Evolutionary conservation across 2,113 vertebrate species (phyloP), one percentile per base, ranked within the genome.

Genomic region (Dipodomys merriami): DNA sequence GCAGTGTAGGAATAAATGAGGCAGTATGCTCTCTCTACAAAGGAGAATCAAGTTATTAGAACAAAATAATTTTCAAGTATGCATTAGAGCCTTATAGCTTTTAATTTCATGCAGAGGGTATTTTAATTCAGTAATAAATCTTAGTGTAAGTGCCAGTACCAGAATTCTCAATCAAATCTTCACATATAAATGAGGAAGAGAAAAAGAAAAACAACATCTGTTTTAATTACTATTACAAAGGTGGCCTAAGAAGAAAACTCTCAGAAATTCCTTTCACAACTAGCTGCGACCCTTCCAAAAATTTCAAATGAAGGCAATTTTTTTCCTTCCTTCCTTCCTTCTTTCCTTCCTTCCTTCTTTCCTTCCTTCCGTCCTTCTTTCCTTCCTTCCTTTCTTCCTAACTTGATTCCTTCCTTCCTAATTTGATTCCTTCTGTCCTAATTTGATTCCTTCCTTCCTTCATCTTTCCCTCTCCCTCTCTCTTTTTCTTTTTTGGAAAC

Each of bases 61-160:
- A 91, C 23, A 76, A 73, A 94, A 91, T 79, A 93, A 79, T 85
- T 92, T 93, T 87, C 11, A 35, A 71, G 60, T 74, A 49, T 85
- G 62, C 76, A 72, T 83, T 82, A 79, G 39, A 65, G 49, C 30
- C 64, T 93, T 83, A 85, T 94, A 93, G 30, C 22, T 89, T 33
- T 95, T 90, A 94, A 84, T 90, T 91, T 35, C 35, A 79, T 6
- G 3, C 57, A 95, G 7, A 92, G 25, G 5, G 15, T 91, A 44
- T 93, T 78, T 86, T 94, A 88, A 94, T 79, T 90, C 60, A 84
- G 30, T 44, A 78, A 19, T 90, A 88, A 93, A 86, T 86, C 29
- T 71, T 83, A 57, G 90, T 94, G 44, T 25, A 94, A 91, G 71
- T 83, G n/a, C 71, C 27, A 69, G 39, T n/a, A 81, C 60, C 39